A percentile compares a stretch with the other conserved stretches of the same genome.
phyloP scores from a whole-genome alignment of 2,888 invertebrate species.

The Oligia fasciuncula region DNA sequence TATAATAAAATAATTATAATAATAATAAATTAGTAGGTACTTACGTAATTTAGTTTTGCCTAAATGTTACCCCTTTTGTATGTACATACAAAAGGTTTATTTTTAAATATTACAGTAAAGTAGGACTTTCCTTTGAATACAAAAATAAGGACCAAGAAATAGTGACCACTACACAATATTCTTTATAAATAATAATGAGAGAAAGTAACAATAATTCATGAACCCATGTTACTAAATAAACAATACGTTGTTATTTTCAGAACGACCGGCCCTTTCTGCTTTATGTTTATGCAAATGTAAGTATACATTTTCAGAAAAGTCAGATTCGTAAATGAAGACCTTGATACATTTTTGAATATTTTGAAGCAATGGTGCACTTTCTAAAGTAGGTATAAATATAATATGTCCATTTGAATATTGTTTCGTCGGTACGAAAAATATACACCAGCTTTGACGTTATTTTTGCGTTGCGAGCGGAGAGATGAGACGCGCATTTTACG shows the following conservation, averaged over 20 bases:
- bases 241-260: neutral
- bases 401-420: conserved; percentile 20
- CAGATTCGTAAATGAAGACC: conserved; percentile 10
- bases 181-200: neutral
- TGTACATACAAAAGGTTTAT: neutral
- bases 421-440: neutral
- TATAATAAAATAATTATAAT: too few species aligned
- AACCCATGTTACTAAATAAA: conserved; percentile 10
- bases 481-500: neutral
- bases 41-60: neutral
- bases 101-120: neutral
- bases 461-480: neutral
- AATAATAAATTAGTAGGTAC: too few species aligned
- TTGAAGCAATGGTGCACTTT: conserved; percentile 4
- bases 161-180: neutral
- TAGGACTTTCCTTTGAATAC: too few species aligned
- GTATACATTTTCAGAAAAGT: neutral
- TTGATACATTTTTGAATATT: conserved; percentile 19
- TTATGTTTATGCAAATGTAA: conserved; percentile 10
- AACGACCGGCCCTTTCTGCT: neutral
- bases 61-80: neutral
- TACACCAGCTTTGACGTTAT: neutral
- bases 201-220: neutral
- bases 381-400: conserved; percentile 25
- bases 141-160: neutral